Evolutionary conservation across 1,140 invertebrate species (phyloP).

Genomic region (Formica exsecta): DNA sequence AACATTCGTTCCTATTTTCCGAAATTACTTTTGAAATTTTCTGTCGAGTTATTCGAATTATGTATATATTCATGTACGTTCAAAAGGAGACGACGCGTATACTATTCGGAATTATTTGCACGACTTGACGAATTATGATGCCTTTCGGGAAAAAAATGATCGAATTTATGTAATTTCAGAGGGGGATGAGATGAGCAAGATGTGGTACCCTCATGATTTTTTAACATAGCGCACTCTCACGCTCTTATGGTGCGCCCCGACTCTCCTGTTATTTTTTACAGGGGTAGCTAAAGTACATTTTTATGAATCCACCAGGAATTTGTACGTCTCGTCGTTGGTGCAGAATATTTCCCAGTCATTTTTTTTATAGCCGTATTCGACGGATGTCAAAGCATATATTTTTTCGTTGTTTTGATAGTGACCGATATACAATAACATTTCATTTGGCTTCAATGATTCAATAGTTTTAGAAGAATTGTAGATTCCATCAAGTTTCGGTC

Average conservation of each 20-base stretch:
- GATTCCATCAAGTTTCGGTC: neutral
- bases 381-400: neutral
- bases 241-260: slow-evolving; percentile 73
- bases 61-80: slow-evolving; percentile 15
- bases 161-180: slow-evolving; percentile 53
- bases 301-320: slow-evolving; percentile 80
- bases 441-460: neutral
- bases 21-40: slow-evolving; percentile 26
- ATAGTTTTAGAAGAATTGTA: slow-evolving; percentile 9
- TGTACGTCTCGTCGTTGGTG: slow-evolving; percentile 53
- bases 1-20: neutral
- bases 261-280: slow-evolving; percentile 79
- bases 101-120: neutral
- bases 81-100: neutral
- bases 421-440: neutral
- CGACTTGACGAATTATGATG: neutral
- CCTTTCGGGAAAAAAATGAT: neutral
- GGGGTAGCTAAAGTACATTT: slow-evolving; percentile 76
- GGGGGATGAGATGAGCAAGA: slow-evolving; percentile 57
- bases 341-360: slow-evolving; percentile 15
- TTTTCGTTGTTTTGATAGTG: slow-evolving; percentile 8
- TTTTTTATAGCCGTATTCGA: neutral
- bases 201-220: slow-evolving; percentile 77
- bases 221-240: slow-evolving; percentile 77
- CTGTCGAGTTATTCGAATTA: neutral